phyloP scores from a whole-genome alignment of 2,113 vertebrate species.

The Tylochromis polylepis region DNA sequence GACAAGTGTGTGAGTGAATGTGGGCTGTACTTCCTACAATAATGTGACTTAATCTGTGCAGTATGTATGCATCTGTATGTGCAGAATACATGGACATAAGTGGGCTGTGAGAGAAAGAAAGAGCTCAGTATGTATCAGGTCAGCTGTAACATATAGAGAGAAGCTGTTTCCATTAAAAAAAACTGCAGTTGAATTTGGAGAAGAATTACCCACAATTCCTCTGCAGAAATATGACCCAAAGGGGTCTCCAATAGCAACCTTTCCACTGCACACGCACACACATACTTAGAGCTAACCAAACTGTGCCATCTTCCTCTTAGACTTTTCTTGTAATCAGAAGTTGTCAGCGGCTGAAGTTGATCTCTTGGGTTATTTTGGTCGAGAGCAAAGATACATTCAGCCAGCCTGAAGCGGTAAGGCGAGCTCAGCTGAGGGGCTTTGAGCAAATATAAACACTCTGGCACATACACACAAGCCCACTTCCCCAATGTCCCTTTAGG shows the following conservation, averaged over 20 bases:
- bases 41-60: constrained; percentile 16
- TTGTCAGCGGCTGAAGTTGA: constrained; percentile 5
- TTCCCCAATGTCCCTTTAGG: neutral
- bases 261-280: neutral
- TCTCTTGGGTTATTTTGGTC: constrained; percentile 38
- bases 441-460: constrained; percentile 46
- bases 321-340: constrained; percentile 9
- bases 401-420: constrained; percentile 16
- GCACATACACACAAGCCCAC: neutral
- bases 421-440: constrained; percentile 36
- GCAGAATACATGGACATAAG: neutral
- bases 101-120: neutral
- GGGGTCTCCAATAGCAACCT: constrained; percentile 26
- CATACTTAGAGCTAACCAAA: neutral
- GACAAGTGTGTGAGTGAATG: neutral
- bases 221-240: constrained; percentile 43
- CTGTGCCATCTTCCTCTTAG: neutral
- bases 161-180: constrained; percentile 29
- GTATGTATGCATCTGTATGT: neutral
- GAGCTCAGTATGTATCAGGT: constrained; percentile 4
- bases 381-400: constrained; percentile 4
- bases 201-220: constrained; percentile 31
- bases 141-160: neutral
- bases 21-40: neutral
- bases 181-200: constrained; percentile 11